Evolutionary conservation across 64 coral and sea anemone species (phyloP).

Genomic region (Stichodactyla helianthus): DNA sequence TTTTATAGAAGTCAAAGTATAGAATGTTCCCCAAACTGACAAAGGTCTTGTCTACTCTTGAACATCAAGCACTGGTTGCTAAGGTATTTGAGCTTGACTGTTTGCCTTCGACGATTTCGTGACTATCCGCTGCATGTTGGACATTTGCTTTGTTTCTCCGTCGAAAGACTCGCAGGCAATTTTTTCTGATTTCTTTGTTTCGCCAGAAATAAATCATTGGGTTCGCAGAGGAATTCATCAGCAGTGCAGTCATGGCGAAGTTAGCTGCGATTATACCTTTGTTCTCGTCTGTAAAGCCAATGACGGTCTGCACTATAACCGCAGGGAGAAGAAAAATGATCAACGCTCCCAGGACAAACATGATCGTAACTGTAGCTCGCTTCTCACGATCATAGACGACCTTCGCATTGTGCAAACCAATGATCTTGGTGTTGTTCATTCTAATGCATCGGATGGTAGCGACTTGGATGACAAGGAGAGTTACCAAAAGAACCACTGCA

Average conservation of each 20-base stretch:
- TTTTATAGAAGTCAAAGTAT: too few species aligned
- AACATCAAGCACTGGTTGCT: too few species aligned
- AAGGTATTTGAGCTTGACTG: background rate
- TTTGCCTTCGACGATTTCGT: background rate
- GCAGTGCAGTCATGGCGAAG: slow-evolving; percentile 39
- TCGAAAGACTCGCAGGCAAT: background rate
- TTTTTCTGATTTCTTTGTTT: slow-evolving; percentile 32
- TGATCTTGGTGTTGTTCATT: slow-evolving; percentile 29
- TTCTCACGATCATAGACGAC: slow-evolving; percentile 26
- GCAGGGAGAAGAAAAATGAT: slow-evolving; percentile 35
- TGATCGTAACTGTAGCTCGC: slow-evolving; percentile 32
- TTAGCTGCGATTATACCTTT: slow-evolving; percentile 29
- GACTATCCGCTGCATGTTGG: background rate
- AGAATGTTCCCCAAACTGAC: too few species aligned
- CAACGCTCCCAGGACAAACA: slow-evolving; percentile 34
- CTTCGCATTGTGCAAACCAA: slow-evolving; percentile 21
- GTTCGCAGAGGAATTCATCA: slow-evolving; percentile 53
- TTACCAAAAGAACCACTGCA: slow-evolving; percentile 13
- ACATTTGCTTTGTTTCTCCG: background rate
- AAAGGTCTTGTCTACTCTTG: too few species aligned
- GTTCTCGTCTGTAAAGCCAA: slow-evolving; percentile 16
- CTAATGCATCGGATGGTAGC: slow-evolving; percentile 27
- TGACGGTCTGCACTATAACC: slow-evolving; percentile 29
- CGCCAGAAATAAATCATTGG: slow-evolving; percentile 56
- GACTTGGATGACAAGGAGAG: slow-evolving; percentile 20